These are phyloP conservation scores for Dendrolimus houi DNA, from an alignment of 2,888 invertebrate species.

Conservation along the genomic window DNA sequence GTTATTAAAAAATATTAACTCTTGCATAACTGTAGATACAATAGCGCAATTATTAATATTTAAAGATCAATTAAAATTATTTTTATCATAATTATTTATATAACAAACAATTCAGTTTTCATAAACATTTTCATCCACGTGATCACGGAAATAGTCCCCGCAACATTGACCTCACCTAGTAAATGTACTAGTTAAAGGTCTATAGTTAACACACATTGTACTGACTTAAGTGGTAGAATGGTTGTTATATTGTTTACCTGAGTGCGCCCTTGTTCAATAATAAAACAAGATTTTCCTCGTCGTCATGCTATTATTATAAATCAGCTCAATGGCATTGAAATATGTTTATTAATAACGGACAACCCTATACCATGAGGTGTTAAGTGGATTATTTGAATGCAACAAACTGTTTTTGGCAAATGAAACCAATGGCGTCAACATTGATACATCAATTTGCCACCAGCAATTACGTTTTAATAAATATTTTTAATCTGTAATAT, in stretches of 20 bases:
- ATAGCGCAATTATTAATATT: too few species aligned
- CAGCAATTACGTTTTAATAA: too few species aligned
- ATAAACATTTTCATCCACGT: not conserved
- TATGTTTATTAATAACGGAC: conserved; percentile 4
- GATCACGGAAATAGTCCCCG: not conserved
- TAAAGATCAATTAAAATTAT: too few species aligned
- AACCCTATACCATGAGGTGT: conserved; percentile 18
- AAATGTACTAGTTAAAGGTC: not conserved
- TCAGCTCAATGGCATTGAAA: not conserved
- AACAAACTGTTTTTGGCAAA: conserved; percentile 19
- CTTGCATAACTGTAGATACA: too few species aligned
- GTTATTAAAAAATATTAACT: too few species aligned
- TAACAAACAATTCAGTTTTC: not conserved
- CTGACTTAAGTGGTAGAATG: not conserved
- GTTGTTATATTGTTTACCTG: conserved; percentile 15
- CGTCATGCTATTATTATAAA: not conserved
- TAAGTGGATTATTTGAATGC: conserved; percentile 18
- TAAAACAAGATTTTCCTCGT: conserved; percentile 20
- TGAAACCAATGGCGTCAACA: conserved; percentile 4
- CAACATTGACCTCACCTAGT: conserved; percentile 2
- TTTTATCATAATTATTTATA: too few species aligned
- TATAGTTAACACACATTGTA: not conserved
- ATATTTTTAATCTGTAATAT: too few species aligned
- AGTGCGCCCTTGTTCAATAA: conserved; percentile 22
- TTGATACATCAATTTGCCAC: not conserved